These are phyloP conservation scores for Paramormyrops hopkinsi DNA, from an alignment of 2,797 vertebrate species.

Conservation along the genomic window DNA sequence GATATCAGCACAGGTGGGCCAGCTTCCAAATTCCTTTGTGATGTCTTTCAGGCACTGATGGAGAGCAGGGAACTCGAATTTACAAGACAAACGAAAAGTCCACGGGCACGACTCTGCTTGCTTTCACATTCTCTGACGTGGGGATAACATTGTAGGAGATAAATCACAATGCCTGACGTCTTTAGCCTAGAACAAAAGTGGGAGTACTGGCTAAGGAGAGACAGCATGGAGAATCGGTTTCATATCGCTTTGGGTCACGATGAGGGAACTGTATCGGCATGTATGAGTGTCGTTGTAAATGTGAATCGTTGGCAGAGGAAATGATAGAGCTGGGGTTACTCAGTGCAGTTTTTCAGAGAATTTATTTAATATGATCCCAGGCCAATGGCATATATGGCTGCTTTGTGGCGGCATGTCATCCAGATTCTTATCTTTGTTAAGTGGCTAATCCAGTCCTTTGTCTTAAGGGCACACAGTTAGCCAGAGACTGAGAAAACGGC, in stretches of 20 bases:
- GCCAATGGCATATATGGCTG: constrained; percentile 16
- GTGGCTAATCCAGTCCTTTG: constrained; percentile 3
- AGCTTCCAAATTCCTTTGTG: neutral
- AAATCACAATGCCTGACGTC: neutral
- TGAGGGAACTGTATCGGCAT: neutral
- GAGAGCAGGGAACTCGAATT: constrained; percentile 42
- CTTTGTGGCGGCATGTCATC: constrained; percentile 14
- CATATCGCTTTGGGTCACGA: neutral
- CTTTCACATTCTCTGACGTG: constrained; percentile 35
- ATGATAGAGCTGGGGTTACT: neutral
- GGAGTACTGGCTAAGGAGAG: neutral
- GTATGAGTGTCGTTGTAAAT: constrained; percentile 12
- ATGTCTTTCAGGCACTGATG: constrained; percentile 34
- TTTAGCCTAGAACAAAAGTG: constrained; percentile 13
- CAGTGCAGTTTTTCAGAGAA: neutral
- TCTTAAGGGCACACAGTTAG: neutral
- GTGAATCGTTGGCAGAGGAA: neutral
- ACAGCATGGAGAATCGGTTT: neutral
- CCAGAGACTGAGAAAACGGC: neutral
- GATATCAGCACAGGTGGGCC: neutral
- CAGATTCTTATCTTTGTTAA: constrained; percentile 27
- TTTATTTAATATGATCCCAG: constrained; percentile 8
- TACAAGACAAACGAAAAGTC: constrained; percentile 41
- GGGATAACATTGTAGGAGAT: constrained; percentile 11
- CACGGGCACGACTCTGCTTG: constrained; percentile 48